phyloP scores from a whole-genome alignment of 2,888 invertebrate species.

The Tinea semifulvella region DNA sequence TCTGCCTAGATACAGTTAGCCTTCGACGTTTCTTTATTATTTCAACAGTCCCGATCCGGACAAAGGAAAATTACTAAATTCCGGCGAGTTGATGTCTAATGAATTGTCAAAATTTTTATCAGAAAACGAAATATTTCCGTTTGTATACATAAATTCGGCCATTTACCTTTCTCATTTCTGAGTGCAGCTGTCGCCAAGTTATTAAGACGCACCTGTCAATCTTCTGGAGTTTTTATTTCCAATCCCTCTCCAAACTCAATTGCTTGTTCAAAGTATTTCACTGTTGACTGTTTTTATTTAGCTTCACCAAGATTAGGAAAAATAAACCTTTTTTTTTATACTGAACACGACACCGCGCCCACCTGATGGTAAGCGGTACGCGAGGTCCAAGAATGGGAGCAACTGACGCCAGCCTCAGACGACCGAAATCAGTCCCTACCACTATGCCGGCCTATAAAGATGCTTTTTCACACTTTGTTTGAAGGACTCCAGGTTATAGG shows the following conservation, averaged over 20 bases:
- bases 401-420: too few species aligned
- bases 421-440: too few species aligned
- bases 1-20: too few species aligned
- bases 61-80: background rate
- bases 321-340: too few species aligned
- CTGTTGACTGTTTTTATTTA: conserved; percentile 30
- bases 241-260: conserved; percentile 42
- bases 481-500: too few species aligned
- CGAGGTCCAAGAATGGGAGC: too few species aligned
- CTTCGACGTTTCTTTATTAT: too few species aligned
- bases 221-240: conserved; percentile 56
- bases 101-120: conserved; percentile 10
- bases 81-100: conserved; percentile 8
- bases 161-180: conserved; percentile 61
- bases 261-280: conserved; percentile 43
- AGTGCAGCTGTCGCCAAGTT: conserved; percentile 55
- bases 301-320: too few species aligned
- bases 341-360: too few species aligned
- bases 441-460: too few species aligned
- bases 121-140: conserved; percentile 18
- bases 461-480: too few species aligned
- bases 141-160: conserved; percentile 37
- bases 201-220: conserved; percentile 68
- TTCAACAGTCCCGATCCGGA: background rate
- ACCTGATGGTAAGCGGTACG: too few species aligned